phyloP scores from a whole-genome alignment of 2,888 invertebrate species.

The Trachelus troglodyta region DNA sequence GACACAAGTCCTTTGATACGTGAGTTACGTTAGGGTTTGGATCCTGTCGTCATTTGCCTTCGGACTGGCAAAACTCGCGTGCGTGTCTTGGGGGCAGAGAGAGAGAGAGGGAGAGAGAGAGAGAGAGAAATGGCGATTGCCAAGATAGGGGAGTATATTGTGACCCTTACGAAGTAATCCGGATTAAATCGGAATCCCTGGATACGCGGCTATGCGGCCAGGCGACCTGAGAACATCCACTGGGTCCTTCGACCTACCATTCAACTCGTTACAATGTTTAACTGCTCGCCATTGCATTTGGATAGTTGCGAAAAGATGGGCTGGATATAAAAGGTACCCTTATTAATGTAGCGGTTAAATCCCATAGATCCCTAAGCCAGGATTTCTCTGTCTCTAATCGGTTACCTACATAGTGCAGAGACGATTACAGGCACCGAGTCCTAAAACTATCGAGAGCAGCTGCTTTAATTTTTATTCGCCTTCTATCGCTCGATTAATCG shows the following conservation, averaged over 20 bases:
- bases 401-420: neutral
- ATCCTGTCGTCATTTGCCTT: neutral
- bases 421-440: neutral
- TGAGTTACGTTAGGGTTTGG: neutral
- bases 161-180: constrained; percentile 65
- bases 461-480: neutral
- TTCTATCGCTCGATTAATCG: too few species aligned
- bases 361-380: neutral
- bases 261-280: constrained; percentile 50
- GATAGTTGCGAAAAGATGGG: neutral
- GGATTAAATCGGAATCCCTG: constrained; percentile 63
- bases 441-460: neutral
- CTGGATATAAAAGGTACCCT: neutral
- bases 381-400: neutral
- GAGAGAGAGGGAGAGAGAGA: constrained; percentile 25
- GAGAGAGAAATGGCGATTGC: constrained; percentile 33
- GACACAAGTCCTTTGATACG: neutral
- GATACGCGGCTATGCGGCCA: constrained; percentile 57
- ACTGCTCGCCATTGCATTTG: constrained; percentile 28
- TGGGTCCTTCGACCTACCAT: constrained; percentile 33
- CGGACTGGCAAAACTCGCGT: neutral
- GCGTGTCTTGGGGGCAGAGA: neutral
- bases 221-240: constrained; percentile 57
- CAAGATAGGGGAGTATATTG: constrained; percentile 58
- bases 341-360: neutral